Conservation (phyloP, 2,797 vertebrate species). For the Discoglossus pictus region DNA sequence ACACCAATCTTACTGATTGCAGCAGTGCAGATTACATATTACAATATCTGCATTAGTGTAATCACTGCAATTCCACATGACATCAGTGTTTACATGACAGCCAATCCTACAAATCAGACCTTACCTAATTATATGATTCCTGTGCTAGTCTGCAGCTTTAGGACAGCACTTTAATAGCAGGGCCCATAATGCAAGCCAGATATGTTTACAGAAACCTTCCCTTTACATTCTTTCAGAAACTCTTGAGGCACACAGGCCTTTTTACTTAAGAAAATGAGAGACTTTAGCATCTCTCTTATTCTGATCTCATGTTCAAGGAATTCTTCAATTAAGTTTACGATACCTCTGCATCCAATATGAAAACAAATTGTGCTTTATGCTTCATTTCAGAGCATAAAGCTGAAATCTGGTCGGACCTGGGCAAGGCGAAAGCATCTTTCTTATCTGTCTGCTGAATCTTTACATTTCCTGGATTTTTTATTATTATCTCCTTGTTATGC, state of each 20-base stretch:
- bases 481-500: no score
- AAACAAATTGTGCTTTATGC: slow-evolving; percentile 73
- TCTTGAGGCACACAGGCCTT: slow-evolving; percentile 66
- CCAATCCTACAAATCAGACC: slow-evolving; percentile 72
- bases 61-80: slow-evolving; percentile 69
- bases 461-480: background rate
- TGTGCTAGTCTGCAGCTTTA: slow-evolving; percentile 70
- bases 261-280: slow-evolving; percentile 72
- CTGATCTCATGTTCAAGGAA: slow-evolving; percentile 82
- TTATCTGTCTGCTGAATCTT: background rate
- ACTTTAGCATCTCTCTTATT: slow-evolving; percentile 66
- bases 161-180: slow-evolving; percentile 68
- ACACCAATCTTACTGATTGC: slow-evolving; percentile 53
- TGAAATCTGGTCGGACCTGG: slow-evolving; percentile 65
- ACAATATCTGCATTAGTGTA: slow-evolving; percentile 67
- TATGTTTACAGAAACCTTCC: slow-evolving; percentile 71
- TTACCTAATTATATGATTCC: slow-evolving; percentile 72
- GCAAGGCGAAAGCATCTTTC: background rate
- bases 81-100: slow-evolving; percentile 74
- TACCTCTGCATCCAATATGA: slow-evolving; percentile 70
- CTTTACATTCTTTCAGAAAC: slow-evolving; percentile 65
- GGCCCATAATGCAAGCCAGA: slow-evolving; percentile 70
- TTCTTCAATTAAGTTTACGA: slow-evolving; percentile 82
- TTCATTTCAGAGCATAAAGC: slow-evolving; percentile 67
- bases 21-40: slow-evolving; percentile 69